phyloP scores from a whole-genome alignment of 2,797 vertebrate genomes.

The Sebastes melanostomus region DNA sequence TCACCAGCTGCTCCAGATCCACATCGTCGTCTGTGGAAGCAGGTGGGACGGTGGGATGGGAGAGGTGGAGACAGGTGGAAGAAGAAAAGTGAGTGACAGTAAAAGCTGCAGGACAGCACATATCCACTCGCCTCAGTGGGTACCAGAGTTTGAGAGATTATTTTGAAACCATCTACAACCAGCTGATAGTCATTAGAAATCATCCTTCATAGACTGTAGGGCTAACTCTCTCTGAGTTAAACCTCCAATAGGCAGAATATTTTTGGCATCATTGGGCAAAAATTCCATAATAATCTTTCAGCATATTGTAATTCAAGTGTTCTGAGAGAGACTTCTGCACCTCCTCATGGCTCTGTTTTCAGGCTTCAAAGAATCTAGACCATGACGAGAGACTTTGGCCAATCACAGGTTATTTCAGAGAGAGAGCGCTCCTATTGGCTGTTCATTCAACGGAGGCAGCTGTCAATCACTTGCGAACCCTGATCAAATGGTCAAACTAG shows the following conservation, averaged over 20 bases:
- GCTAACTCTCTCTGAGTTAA: neutral
- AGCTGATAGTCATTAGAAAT: constrained; percentile 12
- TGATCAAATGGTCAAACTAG: too few species aligned
- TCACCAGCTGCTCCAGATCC: constrained; percentile 94
- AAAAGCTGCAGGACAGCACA: neutral
- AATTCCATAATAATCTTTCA: too few species aligned
- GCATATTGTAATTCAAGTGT: too few species aligned
- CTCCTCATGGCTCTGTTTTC: too few species aligned
- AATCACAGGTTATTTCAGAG: too few species aligned
- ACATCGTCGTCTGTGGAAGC: constrained; percentile 89
- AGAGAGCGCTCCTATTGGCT: too few species aligned
- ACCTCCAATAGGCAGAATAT: neutral
- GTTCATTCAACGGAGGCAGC: too few species aligned
- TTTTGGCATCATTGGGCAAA: too few species aligned
- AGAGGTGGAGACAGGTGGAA: neutral
- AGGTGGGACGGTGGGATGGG: neutral
- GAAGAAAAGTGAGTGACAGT: neutral
- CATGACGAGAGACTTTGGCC: too few species aligned
- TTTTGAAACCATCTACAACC: neutral
- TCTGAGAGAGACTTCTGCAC: too few species aligned
- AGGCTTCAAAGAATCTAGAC: too few species aligned
- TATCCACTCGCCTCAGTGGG: neutral
- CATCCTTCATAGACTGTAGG: neutral
- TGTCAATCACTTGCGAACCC: too few species aligned
- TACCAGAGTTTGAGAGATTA: neutral